These are phyloP conservation scores for Aelia acuminata DNA, from an alignment of 2,888 invertebrate species.

Conservation along the genomic window DNA sequence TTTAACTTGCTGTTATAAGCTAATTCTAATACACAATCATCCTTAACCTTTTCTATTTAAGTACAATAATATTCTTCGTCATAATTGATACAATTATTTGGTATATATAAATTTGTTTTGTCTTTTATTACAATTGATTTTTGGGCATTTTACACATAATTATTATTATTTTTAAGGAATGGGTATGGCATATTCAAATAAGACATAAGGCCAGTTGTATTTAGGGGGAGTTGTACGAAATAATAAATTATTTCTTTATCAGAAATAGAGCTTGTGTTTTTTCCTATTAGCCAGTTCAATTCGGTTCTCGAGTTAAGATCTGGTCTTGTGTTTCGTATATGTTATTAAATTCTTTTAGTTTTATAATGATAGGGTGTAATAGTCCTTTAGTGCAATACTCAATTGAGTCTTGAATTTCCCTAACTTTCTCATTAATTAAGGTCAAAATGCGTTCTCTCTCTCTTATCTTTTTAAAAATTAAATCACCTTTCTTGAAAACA, in stretches of 20 bases:
- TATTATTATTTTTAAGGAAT: neutral
- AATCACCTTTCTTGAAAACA: no score
- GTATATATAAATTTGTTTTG: no score
- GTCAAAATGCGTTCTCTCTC: no score
- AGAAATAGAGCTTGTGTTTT: neutral
- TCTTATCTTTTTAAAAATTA: no score
- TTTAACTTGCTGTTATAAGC: no score
- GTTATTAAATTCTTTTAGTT: neutral
- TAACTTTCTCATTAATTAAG: neutral
- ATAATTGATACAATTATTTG: no score
- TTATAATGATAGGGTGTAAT: neutral
- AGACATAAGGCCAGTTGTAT: neutral
- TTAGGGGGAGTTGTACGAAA: neutral
- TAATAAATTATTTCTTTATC: neutral
- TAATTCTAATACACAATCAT: neutral
- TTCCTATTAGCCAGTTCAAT: neutral
- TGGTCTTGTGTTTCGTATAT: neutral
- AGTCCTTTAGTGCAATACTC: neutral
- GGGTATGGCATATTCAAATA: neutral
- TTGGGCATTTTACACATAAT: neutral
- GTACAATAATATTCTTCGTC: neutral
- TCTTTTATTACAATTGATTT: neutral
- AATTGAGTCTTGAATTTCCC: neutral
- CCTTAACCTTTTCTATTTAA: neutral
- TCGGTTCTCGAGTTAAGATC: neutral